phyloP scores from a whole-genome alignment of 2,113 vertebrate genomes.

The Perca schrenkii region DNA sequence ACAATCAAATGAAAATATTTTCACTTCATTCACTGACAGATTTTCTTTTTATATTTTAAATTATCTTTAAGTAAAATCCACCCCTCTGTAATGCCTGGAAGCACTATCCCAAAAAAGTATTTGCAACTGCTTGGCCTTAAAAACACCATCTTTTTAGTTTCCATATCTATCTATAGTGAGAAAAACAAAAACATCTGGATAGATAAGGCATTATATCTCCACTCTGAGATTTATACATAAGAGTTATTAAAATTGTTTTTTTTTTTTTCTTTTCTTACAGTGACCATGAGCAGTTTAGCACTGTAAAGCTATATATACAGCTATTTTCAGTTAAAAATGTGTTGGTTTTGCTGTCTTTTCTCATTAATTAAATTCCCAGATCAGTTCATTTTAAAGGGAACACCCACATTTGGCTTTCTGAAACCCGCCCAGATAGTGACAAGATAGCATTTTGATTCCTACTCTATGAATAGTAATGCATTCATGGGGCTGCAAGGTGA shows the following conservation, averaged over 20 bases:
- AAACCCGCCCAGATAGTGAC: not conserved
- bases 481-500: not conserved
- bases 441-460: not conserved
- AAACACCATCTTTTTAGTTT: constrained; percentile 14
- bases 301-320: not conserved
- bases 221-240: not conserved
- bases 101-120: not conserved
- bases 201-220: not conserved
- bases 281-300: not conserved
- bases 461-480: not conserved
- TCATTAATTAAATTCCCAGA: not conserved
- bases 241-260: not conserved
- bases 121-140: not conserved
- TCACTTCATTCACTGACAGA: not conserved
- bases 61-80: not conserved
- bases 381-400: not conserved
- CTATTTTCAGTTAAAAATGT: not conserved
- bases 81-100: constrained; percentile 8
- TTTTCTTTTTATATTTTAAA: not conserved
- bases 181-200: not conserved
- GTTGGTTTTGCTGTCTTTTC: not conserved
- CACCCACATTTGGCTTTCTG: not conserved
- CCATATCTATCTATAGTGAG: not conserved
- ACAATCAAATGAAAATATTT: constrained; percentile 9
- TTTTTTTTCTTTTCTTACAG: not conserved